Percentiles rank a stretch among this genome's conserved stretches.
Conservation (phyloP, 1,140 invertebrate species). For the Bursaphelenchus mucronatus region DNA sequence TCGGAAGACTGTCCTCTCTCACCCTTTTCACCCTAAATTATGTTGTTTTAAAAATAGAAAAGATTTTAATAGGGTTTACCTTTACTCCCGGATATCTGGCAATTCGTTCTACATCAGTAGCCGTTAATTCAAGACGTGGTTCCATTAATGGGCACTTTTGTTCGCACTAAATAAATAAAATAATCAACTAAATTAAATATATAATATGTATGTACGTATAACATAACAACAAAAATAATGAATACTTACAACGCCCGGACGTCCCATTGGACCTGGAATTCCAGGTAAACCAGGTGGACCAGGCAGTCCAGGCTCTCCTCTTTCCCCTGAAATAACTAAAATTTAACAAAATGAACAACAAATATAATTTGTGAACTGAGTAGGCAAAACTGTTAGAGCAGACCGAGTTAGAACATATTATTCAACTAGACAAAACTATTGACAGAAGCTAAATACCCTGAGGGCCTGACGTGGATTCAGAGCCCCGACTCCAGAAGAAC, state of each 20-base stretch:
- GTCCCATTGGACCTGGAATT: conserved; percentile 30
- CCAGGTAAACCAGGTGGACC: neutral
- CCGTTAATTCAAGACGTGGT: conserved; percentile 31
- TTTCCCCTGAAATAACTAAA: conserved; percentile 14
- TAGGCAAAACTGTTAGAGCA: neutral
- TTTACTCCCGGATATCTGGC: conserved; percentile 34
- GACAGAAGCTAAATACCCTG: no score
- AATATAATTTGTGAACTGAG: neutral
- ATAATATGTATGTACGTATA: no score
- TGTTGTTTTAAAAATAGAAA: conserved; percentile 7
- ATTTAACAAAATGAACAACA: neutral
- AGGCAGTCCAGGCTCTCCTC: conserved; percentile 12
- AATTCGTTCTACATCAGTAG: conserved; percentile 45
- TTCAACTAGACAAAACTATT: no score
- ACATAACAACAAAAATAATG: no score
- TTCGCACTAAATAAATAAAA: conserved; percentile 28
- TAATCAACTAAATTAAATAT: neutral
- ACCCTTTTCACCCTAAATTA: conserved; percentile 28
- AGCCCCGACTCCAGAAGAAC: no score
- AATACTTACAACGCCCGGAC: conserved; percentile 37
- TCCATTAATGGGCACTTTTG: conserved; percentile 15
- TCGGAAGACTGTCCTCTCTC: neutral
- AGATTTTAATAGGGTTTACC: conserved; percentile 12
- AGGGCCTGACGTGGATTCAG: no score
- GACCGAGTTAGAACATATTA: no score